Conservation (phyloP, 2,113 vertebrate genomes). For the Stictonetta naevosa region DNA sequence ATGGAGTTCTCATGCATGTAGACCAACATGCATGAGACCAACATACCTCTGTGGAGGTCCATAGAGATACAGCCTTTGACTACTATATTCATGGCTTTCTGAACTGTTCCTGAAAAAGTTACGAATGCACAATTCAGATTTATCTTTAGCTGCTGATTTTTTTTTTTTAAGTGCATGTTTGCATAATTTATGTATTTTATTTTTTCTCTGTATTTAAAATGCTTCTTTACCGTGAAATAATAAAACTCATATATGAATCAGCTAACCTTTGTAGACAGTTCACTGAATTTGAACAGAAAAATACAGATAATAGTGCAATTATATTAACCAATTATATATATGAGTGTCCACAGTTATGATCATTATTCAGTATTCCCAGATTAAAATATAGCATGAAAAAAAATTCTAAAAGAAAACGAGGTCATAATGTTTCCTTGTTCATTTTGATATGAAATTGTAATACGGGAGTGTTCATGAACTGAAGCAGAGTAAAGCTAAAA, state of each 20-base stretch:
- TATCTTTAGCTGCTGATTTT: not conserved
- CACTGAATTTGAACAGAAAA: not conserved
- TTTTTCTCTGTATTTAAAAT: not conserved
- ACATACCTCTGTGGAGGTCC: too few species aligned
- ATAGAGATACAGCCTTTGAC: not conserved
- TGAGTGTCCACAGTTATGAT: not conserved
- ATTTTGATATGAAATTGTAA: not conserved
- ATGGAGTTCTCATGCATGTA: not conserved
- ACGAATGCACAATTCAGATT: not conserved
- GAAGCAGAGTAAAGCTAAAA: not conserved
- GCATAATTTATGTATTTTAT: not conserved
- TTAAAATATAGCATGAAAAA: not conserved
- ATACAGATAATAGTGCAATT: not conserved
- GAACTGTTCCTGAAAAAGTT: not conserved
- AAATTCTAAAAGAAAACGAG: not conserved
- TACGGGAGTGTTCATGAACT: not conserved
- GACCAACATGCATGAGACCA: not conserved
- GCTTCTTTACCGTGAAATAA: not conserved
- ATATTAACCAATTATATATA: not conserved
- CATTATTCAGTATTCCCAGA: not conserved
- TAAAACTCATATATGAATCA: not conserved
- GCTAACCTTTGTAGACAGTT: not conserved
- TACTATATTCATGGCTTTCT: not conserved
- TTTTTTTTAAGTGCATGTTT: not conserved
- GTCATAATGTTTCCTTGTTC: not conserved